Evolutionary conservation across 1,140 invertebrate genomes (phyloP).

Genomic region (Mamestra configurata): DNA sequence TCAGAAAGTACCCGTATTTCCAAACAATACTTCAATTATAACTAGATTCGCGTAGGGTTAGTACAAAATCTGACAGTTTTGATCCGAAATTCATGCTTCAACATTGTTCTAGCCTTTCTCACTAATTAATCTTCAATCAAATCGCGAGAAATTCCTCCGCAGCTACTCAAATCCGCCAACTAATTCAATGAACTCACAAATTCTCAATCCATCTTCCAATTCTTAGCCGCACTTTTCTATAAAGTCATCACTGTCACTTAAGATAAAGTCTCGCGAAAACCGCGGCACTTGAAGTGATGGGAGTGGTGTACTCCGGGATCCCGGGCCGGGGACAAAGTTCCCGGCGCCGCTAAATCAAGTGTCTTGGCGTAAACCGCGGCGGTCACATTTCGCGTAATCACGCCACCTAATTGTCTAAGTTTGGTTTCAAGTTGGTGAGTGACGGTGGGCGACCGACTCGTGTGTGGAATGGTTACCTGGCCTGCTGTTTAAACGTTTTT

Average conservation of each 20-base stretch:
- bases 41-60: not conserved
- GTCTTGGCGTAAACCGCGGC: slow-evolving; percentile 21
- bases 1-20: no score
- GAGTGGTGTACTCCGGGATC: slow-evolving; percentile 4
- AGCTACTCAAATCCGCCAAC: not conserved
- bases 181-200: not conserved
- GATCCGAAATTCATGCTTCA: not conserved
- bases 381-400: slow-evolving; percentile 48
- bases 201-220: not conserved
- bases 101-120: not conserved
- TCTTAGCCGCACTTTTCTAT: not conserved
- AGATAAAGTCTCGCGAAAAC: slow-evolving; percentile 18
- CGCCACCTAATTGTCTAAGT: slow-evolving; percentile 44
- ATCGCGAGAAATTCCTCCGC: not conserved
- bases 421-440: slow-evolving; percentile 28
- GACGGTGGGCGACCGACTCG: not conserved
- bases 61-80: not conserved
- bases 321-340: slow-evolving; percentile 15
- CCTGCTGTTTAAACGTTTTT: slow-evolving; percentile 11
- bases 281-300: slow-evolving; percentile 20
- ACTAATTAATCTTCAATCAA: not conserved
- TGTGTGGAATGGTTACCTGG: not conserved
- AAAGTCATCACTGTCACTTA: not conserved
- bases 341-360: slow-evolving; percentile 41
- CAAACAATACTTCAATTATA: not conserved